These are phyloP conservation scores for Diorhabda elongata DNA, from an alignment of 1,140 invertebrate species.

Conservation along the genomic window DNA sequence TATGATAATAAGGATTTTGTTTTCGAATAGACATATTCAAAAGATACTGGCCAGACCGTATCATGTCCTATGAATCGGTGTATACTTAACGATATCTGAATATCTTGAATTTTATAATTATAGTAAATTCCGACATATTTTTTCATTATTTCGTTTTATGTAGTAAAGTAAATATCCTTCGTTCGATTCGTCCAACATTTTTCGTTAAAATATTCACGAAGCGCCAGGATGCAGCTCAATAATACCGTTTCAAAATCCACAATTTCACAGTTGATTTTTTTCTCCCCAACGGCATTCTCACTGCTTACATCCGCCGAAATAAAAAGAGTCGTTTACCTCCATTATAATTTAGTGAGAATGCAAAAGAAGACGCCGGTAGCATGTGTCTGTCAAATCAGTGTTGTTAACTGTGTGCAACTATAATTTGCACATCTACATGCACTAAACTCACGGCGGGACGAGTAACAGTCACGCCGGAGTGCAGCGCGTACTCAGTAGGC, in stretches of 20 bases:
- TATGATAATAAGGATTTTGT: too few species aligned
- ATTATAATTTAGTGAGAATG: slow-evolving; percentile 1
- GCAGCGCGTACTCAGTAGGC: slow-evolving; percentile 16
- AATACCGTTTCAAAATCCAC: background rate
- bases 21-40: too few species aligned
- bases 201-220: background rate
- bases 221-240: background rate
- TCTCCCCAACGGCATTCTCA: background rate
- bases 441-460: slow-evolving; percentile 13
- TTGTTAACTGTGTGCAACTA: slow-evolving; percentile 20
- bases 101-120: too few species aligned
- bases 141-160: too few species aligned
- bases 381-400: slow-evolving; percentile 21
- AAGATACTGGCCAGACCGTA: too few species aligned
- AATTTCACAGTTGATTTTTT: background rate
- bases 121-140: too few species aligned
- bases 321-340: background rate
- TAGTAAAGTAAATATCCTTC: too few species aligned
- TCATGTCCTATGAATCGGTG: too few species aligned
- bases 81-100: too few species aligned
- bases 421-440: slow-evolving; percentile 21
- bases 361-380: slow-evolving; percentile 14
- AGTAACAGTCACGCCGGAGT: slow-evolving; percentile 15
- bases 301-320: background rate
- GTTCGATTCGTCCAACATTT: too few species aligned